These are phyloP conservation scores for Gallinago stenura DNA, from an alignment of 2,797 vertebrate species.

Conservation along the genomic window DNA sequence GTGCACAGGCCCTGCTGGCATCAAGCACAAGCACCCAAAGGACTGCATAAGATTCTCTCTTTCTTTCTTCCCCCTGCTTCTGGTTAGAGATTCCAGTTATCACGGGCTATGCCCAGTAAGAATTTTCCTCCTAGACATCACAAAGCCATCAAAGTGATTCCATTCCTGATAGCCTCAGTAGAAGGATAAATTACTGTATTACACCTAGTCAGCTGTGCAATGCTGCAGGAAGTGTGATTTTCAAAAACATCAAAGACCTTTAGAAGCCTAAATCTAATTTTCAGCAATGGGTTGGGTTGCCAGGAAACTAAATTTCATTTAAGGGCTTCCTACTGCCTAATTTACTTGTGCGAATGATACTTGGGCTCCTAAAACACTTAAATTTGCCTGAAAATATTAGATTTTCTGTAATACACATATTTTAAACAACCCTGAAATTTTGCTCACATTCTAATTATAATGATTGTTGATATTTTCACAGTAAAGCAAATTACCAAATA, in stretches of 20 bases:
- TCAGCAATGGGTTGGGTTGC: conserved; percentile 40
- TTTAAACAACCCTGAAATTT: not conserved
- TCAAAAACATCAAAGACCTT: conserved; percentile 46
- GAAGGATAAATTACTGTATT: conserved; percentile 16
- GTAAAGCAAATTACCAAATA: not conserved
- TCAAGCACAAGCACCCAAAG: not conserved
- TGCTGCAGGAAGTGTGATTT: conserved; percentile 49
- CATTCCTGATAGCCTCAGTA: not conserved
- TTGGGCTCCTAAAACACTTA: not conserved
- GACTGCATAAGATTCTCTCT: not conserved
- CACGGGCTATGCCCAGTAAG: not conserved
- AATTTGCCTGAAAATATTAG: not conserved
- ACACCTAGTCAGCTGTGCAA: conserved; percentile 2
- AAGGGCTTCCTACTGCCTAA: conserved; percentile 30
- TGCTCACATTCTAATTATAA: not conserved
- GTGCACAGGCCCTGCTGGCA: not conserved
- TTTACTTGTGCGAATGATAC: conserved; percentile 35
- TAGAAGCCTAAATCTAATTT: conserved; percentile 61
- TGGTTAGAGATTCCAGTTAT: not conserved
- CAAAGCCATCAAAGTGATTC: not conserved
- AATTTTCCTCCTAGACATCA: not conserved
- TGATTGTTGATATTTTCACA: not conserved
- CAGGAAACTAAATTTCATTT: conserved; percentile 65
- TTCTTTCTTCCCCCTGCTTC: not conserved
- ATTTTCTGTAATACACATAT: fast-evolving